Percentiles rank a stretch among this genome's conserved stretches.
phyloP scores from a whole-genome alignment of 1,140 invertebrate genomes.

The Mactra quadrangularis region DNA sequence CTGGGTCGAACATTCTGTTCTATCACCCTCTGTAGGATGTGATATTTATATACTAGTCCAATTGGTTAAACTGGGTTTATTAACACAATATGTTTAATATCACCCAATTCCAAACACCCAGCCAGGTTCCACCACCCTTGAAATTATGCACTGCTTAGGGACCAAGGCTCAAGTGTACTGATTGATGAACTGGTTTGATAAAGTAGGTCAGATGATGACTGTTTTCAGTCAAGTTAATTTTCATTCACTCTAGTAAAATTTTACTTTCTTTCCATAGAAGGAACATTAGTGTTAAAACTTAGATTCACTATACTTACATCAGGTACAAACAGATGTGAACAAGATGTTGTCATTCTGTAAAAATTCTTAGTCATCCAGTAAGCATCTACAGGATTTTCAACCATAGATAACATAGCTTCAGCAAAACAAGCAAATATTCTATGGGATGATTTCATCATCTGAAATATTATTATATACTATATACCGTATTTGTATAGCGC shows the following conservation, averaged over 20 bases:
- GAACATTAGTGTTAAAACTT: neutral
- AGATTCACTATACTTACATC: neutral
- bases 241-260: neutral
- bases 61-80: too few relatives aligned
- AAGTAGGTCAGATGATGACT: neutral
- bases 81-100: too few relatives aligned
- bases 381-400: conserved; percentile 89
- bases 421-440: conserved; percentile 82
- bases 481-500: too few relatives aligned
- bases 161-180: neutral
- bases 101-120: too few relatives aligned
- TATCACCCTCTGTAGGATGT: too few relatives aligned
- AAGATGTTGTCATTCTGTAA: conserved; percentile 85
- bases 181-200: neutral
- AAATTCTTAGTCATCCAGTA: conserved; percentile 92
- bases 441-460: too few relatives aligned
- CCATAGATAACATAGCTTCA: conserved; percentile 88
- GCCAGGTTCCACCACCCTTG: too few relatives aligned
- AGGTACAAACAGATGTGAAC: conserved; percentile 23
- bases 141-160: neutral
- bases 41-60: too few relatives aligned
- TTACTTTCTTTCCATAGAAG: neutral
- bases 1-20: too few relatives aligned
- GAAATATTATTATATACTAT: too few relatives aligned
- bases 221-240: neutral